These are phyloP conservation scores for Hirtodrosophila confusa DNA, from an alignment of 2,888 invertebrate genomes.

Conservation along the genomic window DNA sequence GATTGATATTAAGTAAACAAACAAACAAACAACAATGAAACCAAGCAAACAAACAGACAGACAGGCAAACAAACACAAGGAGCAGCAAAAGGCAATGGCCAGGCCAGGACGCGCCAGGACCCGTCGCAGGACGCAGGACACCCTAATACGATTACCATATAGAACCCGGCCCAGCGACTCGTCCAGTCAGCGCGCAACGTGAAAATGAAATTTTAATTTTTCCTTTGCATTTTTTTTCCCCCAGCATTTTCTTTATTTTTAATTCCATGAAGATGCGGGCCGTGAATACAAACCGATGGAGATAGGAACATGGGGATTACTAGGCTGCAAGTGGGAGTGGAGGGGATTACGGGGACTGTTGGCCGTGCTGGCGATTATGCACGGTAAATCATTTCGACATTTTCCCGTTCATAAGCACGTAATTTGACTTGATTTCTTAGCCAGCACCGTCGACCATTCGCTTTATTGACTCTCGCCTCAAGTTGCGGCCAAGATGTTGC, in stretches of 20 bases:
- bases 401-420: slow-evolving; percentile 81
- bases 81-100: not conserved
- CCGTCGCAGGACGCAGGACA: no score
- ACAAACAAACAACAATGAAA: slow-evolving; percentile 78
- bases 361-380: slow-evolving; percentile 68
- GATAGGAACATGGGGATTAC: slow-evolving; percentile 24
- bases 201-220: slow-evolving; percentile 74
- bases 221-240: slow-evolving; percentile 19
- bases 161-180: slow-evolving; percentile 11
- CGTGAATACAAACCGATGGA: slow-evolving; percentile 8
- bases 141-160: no score
- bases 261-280: slow-evolving; percentile 50
- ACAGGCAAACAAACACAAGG: slow-evolving; percentile 67
- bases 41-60: slow-evolving; percentile 73
- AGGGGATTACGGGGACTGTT: slow-evolving; percentile 31
- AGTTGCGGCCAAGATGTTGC: slow-evolving; percentile 52
- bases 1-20: slow-evolving; percentile 62
- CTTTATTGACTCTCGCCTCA: slow-evolving; percentile 68
- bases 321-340: not conserved
- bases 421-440: slow-evolving; percentile 74
- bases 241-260: slow-evolving; percentile 19
- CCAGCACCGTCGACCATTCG: slow-evolving; percentile 53
- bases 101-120: not conserved
- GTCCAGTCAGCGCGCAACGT: slow-evolving; percentile 19
- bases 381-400: slow-evolving; percentile 82